Base-by-base conservation (phyloP, 2,888 invertebrate species). In the Tetragonisca angustula region DNA sequence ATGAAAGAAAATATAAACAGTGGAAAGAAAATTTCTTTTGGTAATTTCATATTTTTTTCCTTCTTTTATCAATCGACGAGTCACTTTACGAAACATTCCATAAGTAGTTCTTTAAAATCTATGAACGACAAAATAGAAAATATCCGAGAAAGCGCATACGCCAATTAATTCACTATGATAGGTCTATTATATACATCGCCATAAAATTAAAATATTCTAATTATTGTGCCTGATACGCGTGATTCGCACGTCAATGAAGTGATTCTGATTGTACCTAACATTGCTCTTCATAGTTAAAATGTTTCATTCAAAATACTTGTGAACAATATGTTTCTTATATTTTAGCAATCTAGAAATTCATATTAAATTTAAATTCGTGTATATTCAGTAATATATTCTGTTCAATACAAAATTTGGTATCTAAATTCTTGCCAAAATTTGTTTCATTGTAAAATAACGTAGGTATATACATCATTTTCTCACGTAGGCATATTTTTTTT, bases 41-140 rank as follows among this genome's bases (percentile, higher is more conserved):
- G 15, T 32, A 59, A 67, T 59, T 11, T 2, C 15, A 5, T 56
- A 56, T 15, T 0, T 15, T 15, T 56, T 78, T 19, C 15, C 32
- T 0, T 15, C 56, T 72, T 19, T 19, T 24, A 19, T 32, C 49
- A 56, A 67, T 65, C 50, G 49, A 67, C 72, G 49, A 17, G 17
- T 67, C 52, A 68, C 43, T 64, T 36, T 50, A 24, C 27, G 54
- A 24, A 11, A 62, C n/a, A 64, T 61, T 61, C 9, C 24, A 61
- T 61, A 61, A 80, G 74, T 64, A 73, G 62, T 54, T 61, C 27
- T 32, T 19, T 43, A 56, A 21, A 52, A 62, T 43, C 52, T 64
- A 36, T 1, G n/a, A 36, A 21, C 13, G 19, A 27, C n/a, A 36
- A 17, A 27, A 50, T 15, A 50, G 61, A 59, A 15, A 21, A 50